phyloP scores from a whole-genome alignment of 2,888 invertebrate species.

The Phengaris alcon region DNA sequence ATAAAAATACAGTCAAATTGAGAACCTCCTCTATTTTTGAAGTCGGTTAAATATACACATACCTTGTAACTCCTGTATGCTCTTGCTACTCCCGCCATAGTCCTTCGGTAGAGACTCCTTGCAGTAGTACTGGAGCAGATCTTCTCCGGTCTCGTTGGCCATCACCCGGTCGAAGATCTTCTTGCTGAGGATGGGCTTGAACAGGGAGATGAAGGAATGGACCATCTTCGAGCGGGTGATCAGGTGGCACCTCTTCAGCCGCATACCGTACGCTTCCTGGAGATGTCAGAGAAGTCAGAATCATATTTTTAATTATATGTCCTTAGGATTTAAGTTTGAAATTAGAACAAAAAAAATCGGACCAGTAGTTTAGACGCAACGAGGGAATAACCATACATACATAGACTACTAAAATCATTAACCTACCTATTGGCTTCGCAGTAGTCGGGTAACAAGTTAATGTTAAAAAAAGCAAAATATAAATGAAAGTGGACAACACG shows the following conservation, averaged over 20 bases:
- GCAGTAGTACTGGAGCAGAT: slow-evolving; percentile 53
- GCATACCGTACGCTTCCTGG: slow-evolving; percentile 69
- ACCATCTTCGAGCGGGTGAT: slow-evolving; percentile 60
- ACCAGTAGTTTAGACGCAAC: no score
- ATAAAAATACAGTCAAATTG: no score
- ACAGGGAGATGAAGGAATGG: slow-evolving; percentile 53
- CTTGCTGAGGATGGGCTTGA: slow-evolving; percentile 61
- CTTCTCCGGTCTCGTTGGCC: slow-evolving; percentile 54
- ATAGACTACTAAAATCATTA: no score
- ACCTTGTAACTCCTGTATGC: slow-evolving; percentile 59
- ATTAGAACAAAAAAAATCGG: no score
- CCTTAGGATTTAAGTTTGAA: no score
- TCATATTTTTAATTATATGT: not conserved
- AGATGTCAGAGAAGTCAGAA: slow-evolving; percentile 36
- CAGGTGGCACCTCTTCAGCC: slow-evolving; percentile 63
- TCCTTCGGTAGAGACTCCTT: slow-evolving; percentile 58
- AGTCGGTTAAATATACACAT: no score
- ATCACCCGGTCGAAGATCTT: slow-evolving; percentile 63
- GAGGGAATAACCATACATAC: no score
- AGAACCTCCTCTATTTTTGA: no score
- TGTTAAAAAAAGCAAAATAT: no score
- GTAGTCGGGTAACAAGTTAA: no score
- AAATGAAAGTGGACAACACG: no score
- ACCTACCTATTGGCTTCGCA: no score
- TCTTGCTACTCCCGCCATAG: slow-evolving; percentile 57